phyloP scores from a whole-genome alignment of 2,888 invertebrate genomes.

The Macrophya annulata region DNA sequence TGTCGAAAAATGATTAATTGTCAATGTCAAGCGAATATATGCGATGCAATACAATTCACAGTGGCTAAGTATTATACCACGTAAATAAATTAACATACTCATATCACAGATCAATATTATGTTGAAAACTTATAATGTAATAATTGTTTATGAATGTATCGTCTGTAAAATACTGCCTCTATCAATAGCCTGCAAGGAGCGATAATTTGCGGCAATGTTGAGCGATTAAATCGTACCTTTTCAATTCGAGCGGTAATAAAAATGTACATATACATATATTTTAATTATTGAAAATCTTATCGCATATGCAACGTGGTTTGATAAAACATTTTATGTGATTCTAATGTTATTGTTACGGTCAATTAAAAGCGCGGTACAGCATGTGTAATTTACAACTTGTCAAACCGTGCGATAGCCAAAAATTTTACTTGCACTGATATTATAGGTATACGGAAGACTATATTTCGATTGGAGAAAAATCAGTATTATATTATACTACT shows the following conservation, averaged over 20 bases:
- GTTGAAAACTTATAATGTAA: background rate
- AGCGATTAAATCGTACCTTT: background rate
- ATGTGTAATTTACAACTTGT: background rate
- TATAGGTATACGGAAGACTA: background rate
- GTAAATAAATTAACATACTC: background rate
- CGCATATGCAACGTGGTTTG: background rate
- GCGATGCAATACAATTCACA: background rate
- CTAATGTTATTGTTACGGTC: conserved; percentile 1
- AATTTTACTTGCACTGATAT: background rate
- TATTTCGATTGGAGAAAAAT: background rate
- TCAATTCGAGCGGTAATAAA: background rate
- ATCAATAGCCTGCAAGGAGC: background rate
- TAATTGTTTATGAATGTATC: background rate
- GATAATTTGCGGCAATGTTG: too few relatives aligned
- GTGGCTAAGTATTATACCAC: background rate
- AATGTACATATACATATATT: background rate
- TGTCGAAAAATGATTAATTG: background rate
- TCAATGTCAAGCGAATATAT: background rate
- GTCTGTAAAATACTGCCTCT: background rate
- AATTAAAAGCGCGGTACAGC: background rate
- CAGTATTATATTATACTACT: background rate
- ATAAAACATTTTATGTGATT: conserved; percentile 1
- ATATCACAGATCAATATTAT: background rate
- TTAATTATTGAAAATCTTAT: background rate
- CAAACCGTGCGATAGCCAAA: background rate